Evolutionary conservation across 2,113 vertebrate species (phyloP).

Genomic region (Poicephalus gulielmi): DNA sequence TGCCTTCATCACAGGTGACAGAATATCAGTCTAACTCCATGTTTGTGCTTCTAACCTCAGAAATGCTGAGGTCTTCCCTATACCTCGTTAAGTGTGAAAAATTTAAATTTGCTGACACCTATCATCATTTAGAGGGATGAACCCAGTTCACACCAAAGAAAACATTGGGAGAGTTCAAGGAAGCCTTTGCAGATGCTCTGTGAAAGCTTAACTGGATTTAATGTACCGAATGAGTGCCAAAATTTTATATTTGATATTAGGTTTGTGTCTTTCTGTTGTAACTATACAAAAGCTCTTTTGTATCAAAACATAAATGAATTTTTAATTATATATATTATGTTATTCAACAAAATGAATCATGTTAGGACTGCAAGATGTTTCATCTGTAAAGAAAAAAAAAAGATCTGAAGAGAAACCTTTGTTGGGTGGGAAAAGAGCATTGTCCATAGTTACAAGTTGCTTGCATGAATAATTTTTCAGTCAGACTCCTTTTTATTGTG

Average conservation of each 20-base stretch:
- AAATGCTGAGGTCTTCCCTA: neutral
- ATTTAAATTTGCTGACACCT: neutral
- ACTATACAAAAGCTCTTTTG: slow-evolving; percentile 14
- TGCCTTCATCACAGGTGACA: neutral
- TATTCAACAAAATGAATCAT: neutral
- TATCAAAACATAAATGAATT: neutral
- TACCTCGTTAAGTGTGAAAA: neutral
- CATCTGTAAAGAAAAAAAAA: neutral
- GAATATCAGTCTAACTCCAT: neutral
- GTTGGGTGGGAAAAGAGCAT: neutral
- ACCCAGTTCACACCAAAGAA: neutral
- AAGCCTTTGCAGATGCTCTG: neutral
- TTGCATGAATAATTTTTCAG: neutral
- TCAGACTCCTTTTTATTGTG: neutral
- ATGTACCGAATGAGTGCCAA: neutral
- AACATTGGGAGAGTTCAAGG: neutral
- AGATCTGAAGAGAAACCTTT: neutral
- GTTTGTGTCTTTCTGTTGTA: neutral
- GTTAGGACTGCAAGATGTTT: neutral
- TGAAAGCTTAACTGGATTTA: neutral
- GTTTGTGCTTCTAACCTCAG: neutral
- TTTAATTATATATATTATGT: neutral
- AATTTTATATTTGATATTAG: neutral
- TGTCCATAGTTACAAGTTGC: neutral
- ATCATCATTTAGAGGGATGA: neutral